A percentile compares a stretch with the other conserved stretches of the same genome.
Evolutionary conservation across 2,797 vertebrate species (phyloP).

Genomic region (Acanthopagrus latus): DNA sequence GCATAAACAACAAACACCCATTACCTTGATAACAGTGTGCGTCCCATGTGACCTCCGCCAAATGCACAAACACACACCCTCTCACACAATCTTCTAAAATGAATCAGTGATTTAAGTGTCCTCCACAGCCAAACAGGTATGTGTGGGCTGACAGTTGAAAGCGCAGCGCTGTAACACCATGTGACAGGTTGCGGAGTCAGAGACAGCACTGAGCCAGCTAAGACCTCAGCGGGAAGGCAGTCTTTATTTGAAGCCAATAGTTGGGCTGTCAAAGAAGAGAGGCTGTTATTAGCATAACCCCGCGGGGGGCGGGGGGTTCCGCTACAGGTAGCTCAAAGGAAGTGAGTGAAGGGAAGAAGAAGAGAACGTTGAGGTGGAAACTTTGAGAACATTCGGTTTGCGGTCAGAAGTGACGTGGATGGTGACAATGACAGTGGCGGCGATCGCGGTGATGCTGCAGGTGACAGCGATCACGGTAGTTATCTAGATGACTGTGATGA

Average conservation of each 20-base stretch:
- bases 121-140: constrained; percentile 54
- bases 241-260: constrained; percentile 55
- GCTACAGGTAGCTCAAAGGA: constrained; percentile 41
- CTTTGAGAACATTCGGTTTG: neutral
- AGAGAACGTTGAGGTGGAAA: neutral
- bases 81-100: constrained; percentile 37
- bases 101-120: constrained; percentile 40
- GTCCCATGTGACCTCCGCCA: constrained; percentile 13
- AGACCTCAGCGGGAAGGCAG: constrained; percentile 47
- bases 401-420: neutral
- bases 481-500: neutral
- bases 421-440: neutral
- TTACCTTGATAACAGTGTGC: constrained; percentile 8
- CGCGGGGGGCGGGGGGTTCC: constrained; percentile 4
- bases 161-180: constrained; percentile 31
- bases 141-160: constrained; percentile 58
- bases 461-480: constrained; percentile 14
- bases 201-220: constrained; percentile 44
- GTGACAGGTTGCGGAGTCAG: constrained; percentile 63
- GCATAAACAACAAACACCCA: constrained; percentile 32
- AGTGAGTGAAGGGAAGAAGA: neutral
- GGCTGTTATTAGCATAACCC: constrained; percentile 48
- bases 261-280: constrained; percentile 53
- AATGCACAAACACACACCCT: constrained; percentile 30
- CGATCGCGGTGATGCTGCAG: neutral